Percentiles rank a stretch among this genome's conserved stretches.
phyloP scores from a whole-genome alignment of 2,888 invertebrate species.

The Melolontha melolontha region DNA sequence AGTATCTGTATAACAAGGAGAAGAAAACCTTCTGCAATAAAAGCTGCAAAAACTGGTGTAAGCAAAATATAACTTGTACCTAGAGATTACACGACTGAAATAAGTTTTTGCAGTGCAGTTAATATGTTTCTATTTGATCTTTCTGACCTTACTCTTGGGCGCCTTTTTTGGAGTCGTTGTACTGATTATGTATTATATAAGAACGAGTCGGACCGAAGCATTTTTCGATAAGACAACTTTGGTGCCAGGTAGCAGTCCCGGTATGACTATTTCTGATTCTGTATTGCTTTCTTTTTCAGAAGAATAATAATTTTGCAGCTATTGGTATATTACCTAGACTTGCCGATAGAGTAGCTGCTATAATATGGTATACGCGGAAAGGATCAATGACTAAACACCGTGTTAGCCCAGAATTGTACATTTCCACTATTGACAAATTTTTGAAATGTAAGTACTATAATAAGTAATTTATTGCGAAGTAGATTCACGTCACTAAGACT shows the following conservation, averaged over 20 bases:
- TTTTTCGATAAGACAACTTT: conserved; percentile 27
- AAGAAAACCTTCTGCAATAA: conserved; percentile 67
- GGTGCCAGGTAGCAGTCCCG: conserved; percentile 35
- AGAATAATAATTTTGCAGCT: conserved; percentile 23
- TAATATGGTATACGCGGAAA: conserved; percentile 44
- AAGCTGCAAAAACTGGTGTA: conserved; percentile 70
- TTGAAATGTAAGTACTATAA: conserved; percentile 43
- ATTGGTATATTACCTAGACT: conserved; percentile 34
- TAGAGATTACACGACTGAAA: background rate
- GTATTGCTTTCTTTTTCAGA: background rate
- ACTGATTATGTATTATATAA: conserved; percentile 33
- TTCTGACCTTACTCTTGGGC: conserved; percentile 42
- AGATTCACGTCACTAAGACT: too few species aligned
- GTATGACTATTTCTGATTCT: conserved; percentile 16
- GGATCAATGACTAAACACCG: conserved; percentile 17
- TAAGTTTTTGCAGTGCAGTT: conserved; percentile 34
- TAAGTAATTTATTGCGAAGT: too few species aligned
- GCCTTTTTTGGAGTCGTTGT: conserved; percentile 39
- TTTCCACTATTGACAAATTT: conserved; percentile 36
- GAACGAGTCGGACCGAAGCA: conserved; percentile 7
- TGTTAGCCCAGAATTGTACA: conserved; percentile 33
- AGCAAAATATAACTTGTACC: conserved; percentile 44
- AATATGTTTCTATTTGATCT: conserved; percentile 42
- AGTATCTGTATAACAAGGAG: conserved; percentile 66
- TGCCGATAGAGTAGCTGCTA: conserved; percentile 9